Evolutionary conservation across 2,888 invertebrate species (phyloP).

Genomic region (Campoplex nolae): DNA sequence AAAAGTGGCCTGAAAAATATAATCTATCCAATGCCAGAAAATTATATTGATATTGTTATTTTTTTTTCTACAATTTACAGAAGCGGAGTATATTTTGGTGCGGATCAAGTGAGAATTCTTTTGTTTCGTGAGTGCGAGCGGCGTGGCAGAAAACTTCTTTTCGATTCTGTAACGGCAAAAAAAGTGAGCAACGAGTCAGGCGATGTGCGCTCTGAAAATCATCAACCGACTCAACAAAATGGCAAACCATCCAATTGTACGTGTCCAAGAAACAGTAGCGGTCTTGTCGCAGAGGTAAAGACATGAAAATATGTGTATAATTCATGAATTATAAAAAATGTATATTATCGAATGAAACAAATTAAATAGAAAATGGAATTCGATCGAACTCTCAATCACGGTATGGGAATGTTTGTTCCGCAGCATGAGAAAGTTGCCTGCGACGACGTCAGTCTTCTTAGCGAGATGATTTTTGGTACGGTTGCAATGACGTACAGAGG

Average conservation of each 20-base stretch:
- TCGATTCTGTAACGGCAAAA: slow-evolving; percentile 91
- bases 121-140: slow-evolving; percentile 95
- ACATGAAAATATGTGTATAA: too few species aligned
- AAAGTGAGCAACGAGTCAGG: slow-evolving; percentile 84
- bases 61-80: slow-evolving; percentile 79
- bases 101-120: slow-evolving; percentile 92
- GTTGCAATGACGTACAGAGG: slow-evolving; percentile 95
- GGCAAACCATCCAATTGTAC: slow-evolving; percentile 84
- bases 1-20: too few species aligned
- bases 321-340: too few species aligned
- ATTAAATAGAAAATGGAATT: not conserved
- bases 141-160: slow-evolving; percentile 92
- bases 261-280: slow-evolving; percentile 85
- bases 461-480: slow-evolving; percentile 97
- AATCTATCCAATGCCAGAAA: not conserved
- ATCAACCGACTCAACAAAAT: not conserved
- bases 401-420: slow-evolving; percentile 69
- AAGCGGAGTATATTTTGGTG: slow-evolving; percentile 88
- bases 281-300: slow-evolving; percentile 66
- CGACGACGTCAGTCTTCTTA: slow-evolving; percentile 90
- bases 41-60: not conserved
- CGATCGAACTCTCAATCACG: not conserved
- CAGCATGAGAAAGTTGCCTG: slow-evolving; percentile 85
- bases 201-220: slow-evolving; percentile 60
- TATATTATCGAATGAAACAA: not conserved